A percentile compares a stretch with the other conserved stretches of the same genome.
Conservation (phyloP, 2,113 vertebrate genomes). For the Maccullochella peelii region DNA sequence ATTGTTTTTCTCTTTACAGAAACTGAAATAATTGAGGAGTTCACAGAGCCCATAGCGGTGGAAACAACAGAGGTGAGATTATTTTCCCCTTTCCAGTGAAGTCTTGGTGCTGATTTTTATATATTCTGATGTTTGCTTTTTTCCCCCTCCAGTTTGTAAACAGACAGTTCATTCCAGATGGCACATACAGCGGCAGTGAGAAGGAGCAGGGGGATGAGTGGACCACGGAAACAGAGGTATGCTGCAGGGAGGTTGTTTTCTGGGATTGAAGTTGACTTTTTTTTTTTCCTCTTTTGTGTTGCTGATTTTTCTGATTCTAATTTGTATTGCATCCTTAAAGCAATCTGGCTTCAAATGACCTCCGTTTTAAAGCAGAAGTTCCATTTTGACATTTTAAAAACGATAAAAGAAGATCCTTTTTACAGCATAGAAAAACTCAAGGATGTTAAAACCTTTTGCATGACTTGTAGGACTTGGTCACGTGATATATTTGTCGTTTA, state of each 20-base stretch:
- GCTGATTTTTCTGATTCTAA: too few species aligned
- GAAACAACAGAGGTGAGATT: constrained; percentile 93
- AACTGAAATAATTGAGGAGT: constrained; percentile 91
- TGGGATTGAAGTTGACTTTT: background rate
- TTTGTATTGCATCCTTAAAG: too few species aligned
- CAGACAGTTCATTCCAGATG: constrained; percentile 98
- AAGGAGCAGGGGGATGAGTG: constrained; percentile 96
- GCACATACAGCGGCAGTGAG: constrained; percentile 92
- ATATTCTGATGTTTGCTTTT: background rate
- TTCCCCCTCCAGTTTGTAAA: constrained; percentile 94
- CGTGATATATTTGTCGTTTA: background rate
- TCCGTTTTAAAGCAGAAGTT: too few species aligned
- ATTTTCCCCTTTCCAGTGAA: background rate
- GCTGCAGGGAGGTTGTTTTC: constrained; percentile 19
- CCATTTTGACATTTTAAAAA: background rate
- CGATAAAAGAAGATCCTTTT: background rate
- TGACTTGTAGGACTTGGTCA: background rate
- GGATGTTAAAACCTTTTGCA: background rate
- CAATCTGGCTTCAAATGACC: too few species aligned
- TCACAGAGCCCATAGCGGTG: constrained; percentile 91
- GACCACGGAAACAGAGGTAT: constrained; percentile 95
- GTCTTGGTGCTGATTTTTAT: background rate
- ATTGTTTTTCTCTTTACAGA: constrained; percentile 81
- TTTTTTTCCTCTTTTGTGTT: background rate
- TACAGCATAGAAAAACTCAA: background rate